Base-by-base conservation (phyloP, 2,797 vertebrate species). In the Falco biarmicus region DNA sequence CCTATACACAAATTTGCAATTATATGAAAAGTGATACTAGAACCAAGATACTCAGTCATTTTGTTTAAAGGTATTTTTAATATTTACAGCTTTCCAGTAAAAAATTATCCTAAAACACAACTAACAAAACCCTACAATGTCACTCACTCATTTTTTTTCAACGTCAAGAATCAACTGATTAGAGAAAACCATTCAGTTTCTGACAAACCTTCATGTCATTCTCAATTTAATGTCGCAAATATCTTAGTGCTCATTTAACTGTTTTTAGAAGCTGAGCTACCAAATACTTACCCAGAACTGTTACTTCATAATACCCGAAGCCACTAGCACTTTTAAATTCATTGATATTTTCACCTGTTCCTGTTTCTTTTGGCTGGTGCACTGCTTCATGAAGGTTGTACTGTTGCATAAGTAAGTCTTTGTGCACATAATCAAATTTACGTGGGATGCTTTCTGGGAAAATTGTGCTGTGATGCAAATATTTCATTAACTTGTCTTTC, bases 271-370 rank as follows among this genome's bases (percentile, higher is more conserved):
- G 32, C 7, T 4, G 1, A 93, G 18, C 29, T 83, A 95, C 37
- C 39, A 81, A 60, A 48, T 37, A 95, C 97, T 98, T 97, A 99
- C 99, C 99, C 80, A 99, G 94, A 94, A 99, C 97, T 21, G 99
- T 99, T 71, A 99, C 95, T 92, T 98, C 98, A 48, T 98, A 99
- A 98, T 98, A 98, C 56, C 99, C 98, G 37, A 97, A 94, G 76
- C 97, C 97, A 75, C 69, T 85, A 22, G 96, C 96, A 28, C 96
- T 97, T 41, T 96, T 94, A 89, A 98, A 82, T 15, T 96, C 41
- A 45, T 87, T 80, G 11, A 97, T 63, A 19, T 65, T 97, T 15
- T 95, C 94, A 21, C 97, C 81, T 61, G 57, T 60, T 29, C 10
- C 78, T 71, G 68, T 77, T 92, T 96, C 90, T 54, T 77, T 92